These are phyloP conservation scores for Alcedo atthis DNA, from an alignment of 2,797 vertebrate genomes.

Conservation along the genomic window DNA sequence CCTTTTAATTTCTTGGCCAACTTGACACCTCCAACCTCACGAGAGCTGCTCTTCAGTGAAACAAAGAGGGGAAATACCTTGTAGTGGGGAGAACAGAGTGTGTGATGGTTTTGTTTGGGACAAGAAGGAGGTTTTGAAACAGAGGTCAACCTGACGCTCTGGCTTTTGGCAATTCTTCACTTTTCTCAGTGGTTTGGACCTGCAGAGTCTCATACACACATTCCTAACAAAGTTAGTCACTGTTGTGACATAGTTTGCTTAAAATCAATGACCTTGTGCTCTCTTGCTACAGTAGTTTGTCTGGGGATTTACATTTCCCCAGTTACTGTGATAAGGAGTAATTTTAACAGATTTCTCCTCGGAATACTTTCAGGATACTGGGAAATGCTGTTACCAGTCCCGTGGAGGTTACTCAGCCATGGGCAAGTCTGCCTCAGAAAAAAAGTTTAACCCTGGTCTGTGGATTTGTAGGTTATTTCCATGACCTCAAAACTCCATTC, in stretches of 20 bases:
- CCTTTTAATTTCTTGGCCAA: neutral
- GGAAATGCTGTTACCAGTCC: neutral
- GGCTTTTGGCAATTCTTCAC: neutral
- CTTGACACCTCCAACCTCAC: rapidly evolving
- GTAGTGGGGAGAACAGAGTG: neutral
- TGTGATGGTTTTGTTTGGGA: neutral
- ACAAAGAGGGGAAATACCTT: neutral
- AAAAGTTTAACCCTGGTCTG: neutral
- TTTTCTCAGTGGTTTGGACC: neutral
- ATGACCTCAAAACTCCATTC: slow-evolving; percentile 2
- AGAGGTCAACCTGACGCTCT: neutral
- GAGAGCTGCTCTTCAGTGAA: neutral
- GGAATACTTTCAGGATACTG: neutral
- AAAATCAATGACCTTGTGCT: neutral
- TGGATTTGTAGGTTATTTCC: slow-evolving; percentile 16
- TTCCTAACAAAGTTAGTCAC: neutral
- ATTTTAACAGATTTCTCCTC: neutral
- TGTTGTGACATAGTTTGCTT: neutral
- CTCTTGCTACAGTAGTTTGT: neutral
- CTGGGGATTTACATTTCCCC: neutral
- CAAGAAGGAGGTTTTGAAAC: neutral
- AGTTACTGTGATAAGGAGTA: neutral
- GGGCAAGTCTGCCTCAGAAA: neutral
- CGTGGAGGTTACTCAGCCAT: neutral
- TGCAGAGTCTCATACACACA: rapidly evolving